These are phyloP conservation scores for Suillia variegata DNA, from an alignment of 2,888 invertebrate species.

Conservation along the genomic window DNA sequence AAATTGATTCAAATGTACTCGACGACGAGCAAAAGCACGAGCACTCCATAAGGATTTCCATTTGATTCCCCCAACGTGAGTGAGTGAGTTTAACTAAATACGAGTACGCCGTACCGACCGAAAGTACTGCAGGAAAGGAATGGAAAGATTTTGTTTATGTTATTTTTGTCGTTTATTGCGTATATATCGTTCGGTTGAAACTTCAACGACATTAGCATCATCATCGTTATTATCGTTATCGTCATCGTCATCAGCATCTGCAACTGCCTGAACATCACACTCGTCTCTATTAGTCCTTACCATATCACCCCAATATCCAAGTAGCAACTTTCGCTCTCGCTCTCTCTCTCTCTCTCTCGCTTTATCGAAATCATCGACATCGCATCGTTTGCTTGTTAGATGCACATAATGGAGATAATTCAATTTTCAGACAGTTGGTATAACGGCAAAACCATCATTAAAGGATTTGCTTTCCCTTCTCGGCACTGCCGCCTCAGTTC, in stretches of 20 bases:
- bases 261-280: background rate
- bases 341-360: slow-evolving; percentile 13
- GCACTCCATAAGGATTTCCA: background rate
- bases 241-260: slow-evolving; percentile 9
- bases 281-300: background rate
- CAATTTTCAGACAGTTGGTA: slow-evolving; percentile 62
- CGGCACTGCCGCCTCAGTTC: slow-evolving; percentile 10
- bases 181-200: background rate
- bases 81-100: no score
- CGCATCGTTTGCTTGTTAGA: slow-evolving; percentile 43
- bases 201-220: background rate
- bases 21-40: no score
- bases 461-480: slow-evolving; percentile 52
- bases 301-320: background rate
- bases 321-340: no score
- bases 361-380: slow-evolving; percentile 17
- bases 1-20: slow-evolving; percentile 52
- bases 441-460: slow-evolving; percentile 62
- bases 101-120: no score
- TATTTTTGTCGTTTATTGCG: slow-evolving; percentile 7
- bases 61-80: no score
- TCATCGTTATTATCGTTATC: slow-evolving; percentile 16
- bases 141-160: background rate
- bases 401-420: slow-evolving; percentile 60
- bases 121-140: no score